phyloP scores from a whole-genome alignment of 1,140 invertebrate genomes.

The Brachionus koreanus region DNA sequence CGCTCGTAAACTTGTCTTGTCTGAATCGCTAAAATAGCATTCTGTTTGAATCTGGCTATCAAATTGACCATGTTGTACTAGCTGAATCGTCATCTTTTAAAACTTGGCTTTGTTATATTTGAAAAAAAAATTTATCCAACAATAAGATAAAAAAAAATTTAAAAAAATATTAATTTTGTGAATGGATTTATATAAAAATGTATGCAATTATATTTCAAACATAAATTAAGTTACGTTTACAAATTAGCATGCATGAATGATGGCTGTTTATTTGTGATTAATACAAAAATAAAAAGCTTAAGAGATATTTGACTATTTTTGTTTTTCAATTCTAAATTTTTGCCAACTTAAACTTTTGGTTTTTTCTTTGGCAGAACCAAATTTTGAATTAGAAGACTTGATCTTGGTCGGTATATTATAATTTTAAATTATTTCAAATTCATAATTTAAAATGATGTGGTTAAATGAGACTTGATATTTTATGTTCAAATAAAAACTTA shows the following conservation, averaged over 20 bases:
- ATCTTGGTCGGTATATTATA: conserved; percentile 6
- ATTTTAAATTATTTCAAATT: conserved; percentile 15
- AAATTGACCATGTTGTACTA: neutral
- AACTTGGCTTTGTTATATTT: neutral
- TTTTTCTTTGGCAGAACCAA: neutral
- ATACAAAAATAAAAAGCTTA: no score
- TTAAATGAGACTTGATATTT: conserved; percentile 41
- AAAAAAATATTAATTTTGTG: neutral
- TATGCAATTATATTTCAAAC: neutral
- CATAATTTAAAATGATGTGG: conserved; percentile 42
- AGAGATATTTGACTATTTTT: neutral
- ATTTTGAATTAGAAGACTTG: neutral
- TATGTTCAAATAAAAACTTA: neutral
- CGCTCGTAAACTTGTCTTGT: neutral
- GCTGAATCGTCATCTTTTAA: conserved; percentile 25
- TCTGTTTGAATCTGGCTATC: neutral
- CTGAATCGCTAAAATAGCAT: neutral
- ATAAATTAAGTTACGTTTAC: neutral
- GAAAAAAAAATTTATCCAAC: neutral
- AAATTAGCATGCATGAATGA: neutral
- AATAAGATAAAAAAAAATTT: conserved; percentile 4
- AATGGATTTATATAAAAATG: neutral
- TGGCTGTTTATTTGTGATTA: neutral
- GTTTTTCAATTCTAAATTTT: neutral
- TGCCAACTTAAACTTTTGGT: neutral